Conservation (phyloP, 2,797 vertebrate species). For the Chelidonichthys spinosus region DNA sequence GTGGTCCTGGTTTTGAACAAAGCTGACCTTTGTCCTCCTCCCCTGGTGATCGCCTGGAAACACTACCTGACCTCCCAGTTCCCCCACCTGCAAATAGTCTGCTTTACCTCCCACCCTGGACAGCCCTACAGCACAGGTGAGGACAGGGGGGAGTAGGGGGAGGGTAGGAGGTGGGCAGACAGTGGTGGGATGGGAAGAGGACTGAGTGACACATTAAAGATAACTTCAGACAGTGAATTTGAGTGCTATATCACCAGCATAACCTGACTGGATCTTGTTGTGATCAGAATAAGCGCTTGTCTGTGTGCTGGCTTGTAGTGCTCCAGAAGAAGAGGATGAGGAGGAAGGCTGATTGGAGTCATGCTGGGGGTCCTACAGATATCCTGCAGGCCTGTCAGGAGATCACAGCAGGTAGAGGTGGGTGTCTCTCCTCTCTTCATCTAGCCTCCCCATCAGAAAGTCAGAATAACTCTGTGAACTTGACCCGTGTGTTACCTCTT, state of each 20-base stretch:
- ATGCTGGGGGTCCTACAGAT: conserved; percentile 88
- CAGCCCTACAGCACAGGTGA: conserved; percentile 85
- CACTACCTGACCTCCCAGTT: conserved; percentile 90
- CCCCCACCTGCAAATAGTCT: conserved; percentile 87
- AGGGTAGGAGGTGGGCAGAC: neutral
- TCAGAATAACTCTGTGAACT: neutral
- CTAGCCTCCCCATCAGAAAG: neutral
- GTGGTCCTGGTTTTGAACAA: conserved; percentile 94
- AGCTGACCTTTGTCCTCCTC: conserved; percentile 88
- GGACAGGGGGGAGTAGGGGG: neutral
- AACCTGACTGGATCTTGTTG: conserved; percentile 1
- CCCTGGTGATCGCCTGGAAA: conserved; percentile 92
- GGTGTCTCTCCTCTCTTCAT: neutral
- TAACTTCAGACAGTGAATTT: conserved; percentile 7
- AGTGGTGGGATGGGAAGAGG: neutral
- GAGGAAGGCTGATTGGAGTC: conserved; percentile 85
- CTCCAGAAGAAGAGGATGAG: conserved; percentile 90
- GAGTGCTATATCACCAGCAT: conserved; percentile 8
- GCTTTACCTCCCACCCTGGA: conserved; percentile 92
- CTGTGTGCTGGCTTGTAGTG: conserved; percentile 74
- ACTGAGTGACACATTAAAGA: neutral
- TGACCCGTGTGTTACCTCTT: neutral
- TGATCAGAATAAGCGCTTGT: conserved; percentile 15
- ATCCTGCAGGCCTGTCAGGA: conserved; percentile 90
- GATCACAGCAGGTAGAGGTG: conserved; percentile 90